Conservation (phyloP, 2,113 vertebrate genomes). For the Halichoerus grypus region DNA sequence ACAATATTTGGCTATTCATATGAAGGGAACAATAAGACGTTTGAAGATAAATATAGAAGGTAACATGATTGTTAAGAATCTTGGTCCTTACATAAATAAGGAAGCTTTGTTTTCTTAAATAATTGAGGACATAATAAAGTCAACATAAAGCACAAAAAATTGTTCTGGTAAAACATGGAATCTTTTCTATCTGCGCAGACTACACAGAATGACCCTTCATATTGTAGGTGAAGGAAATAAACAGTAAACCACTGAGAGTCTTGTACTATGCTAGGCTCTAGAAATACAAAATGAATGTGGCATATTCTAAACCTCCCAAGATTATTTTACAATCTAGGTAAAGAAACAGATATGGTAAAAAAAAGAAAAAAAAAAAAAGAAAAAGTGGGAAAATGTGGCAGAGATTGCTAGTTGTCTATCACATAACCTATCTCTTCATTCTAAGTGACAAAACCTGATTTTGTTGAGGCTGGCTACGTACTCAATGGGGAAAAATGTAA, state of each 20-base stretch:
- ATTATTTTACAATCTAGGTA: slow-evolving; percentile 46
- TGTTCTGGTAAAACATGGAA: slow-evolving; percentile 27
- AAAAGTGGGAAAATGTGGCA: neutral
- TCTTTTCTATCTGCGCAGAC: slow-evolving; percentile 24
- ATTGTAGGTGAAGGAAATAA: slow-evolving; percentile 10
- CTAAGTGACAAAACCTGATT: neutral
- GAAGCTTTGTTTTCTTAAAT: slow-evolving; percentile 43
- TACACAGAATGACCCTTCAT: neutral
- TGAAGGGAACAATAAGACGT: slow-evolving; percentile 23
- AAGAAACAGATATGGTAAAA: neutral
- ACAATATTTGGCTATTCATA: slow-evolving; percentile 8
- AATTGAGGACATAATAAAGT: neutral
- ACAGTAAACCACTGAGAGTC: neutral
- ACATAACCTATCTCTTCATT: neutral
- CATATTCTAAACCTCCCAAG: neutral
- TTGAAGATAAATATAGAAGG: slow-evolving; percentile 47
- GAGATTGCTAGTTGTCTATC: neutral
- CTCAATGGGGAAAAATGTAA: neutral
- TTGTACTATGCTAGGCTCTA: neutral
- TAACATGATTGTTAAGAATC: slow-evolving; percentile 33
- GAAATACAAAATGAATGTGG: slow-evolving; percentile 32
- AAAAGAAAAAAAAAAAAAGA: neutral
- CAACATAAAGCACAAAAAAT: slow-evolving; percentile 22
- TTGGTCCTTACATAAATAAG: neutral
- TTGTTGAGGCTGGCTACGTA: neutral